Percentiles rank a stretch among this genome's conserved stretches.
Conservation (phyloP, 1,140 invertebrate genomes). For the Cydia splendana region DNA sequence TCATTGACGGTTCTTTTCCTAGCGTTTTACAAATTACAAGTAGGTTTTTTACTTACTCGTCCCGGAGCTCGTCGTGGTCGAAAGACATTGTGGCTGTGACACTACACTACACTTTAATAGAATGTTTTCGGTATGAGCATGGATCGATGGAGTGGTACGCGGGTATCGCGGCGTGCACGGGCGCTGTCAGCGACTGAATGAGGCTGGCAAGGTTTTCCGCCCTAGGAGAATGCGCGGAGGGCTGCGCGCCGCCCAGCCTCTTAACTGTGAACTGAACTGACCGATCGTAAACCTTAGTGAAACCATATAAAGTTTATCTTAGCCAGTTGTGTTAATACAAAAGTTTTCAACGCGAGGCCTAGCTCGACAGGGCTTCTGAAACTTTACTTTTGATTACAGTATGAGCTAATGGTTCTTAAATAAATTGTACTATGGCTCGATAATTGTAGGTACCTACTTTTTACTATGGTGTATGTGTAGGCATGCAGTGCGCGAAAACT, state of each 20-base stretch:
- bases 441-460: neutral
- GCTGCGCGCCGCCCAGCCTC: conserved; percentile 52
- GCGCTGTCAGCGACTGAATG: conserved; percentile 42
- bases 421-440: neutral
- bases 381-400: conserved; percentile 5
- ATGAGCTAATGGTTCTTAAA: conserved; percentile 6
- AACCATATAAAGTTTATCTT: neutral
- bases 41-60: conserved; percentile 68
- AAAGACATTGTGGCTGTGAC: conserved; percentile 66
- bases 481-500: neutral
- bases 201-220: conserved; percentile 49
- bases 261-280: conserved; percentile 45
- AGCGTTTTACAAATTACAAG: neutral
- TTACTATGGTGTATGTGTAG: neutral
- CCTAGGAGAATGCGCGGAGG: conserved; percentile 57
- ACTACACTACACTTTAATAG: conserved; percentile 50
- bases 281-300: neutral
- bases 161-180: conserved; percentile 54
- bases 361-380: neutral
- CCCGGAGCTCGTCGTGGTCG: conserved; percentile 73
- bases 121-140: conserved; percentile 50
- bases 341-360: neutral
- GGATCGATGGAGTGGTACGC: conserved; percentile 65
- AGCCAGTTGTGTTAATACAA: neutral
- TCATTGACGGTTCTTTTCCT: neutral